Base-by-base conservation (phyloP, 2,888 invertebrate species). In the Phaedon cochleariae region DNA sequence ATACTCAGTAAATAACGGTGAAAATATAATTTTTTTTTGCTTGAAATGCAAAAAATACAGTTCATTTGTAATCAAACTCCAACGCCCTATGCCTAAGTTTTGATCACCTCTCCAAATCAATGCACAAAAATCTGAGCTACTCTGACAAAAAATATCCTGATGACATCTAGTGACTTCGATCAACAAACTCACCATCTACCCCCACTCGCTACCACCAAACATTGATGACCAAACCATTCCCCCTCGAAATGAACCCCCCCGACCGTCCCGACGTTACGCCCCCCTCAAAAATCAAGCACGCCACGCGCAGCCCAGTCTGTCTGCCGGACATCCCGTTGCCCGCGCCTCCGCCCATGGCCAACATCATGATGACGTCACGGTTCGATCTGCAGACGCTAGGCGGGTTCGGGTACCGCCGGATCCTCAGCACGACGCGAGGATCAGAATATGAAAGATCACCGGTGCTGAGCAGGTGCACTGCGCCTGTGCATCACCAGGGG, bases 291-390 rank as follows among this genome's bases (percentile, higher is more conserved):
- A n/a, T n/a, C n/a, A 64, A 74, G 68, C 61, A 54, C 0, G 10
- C 34, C 15, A 41, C 52, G 3, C 67, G 63, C 3, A 71, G 71
- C 48, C 78, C 80, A 49, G 72, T 77, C 17, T 78, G 77, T 59
- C 68, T 80, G 64, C 76, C 81, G 0, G 83, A 83, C 71, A 64
- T 83, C 54, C 83, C 83, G 5, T 75, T 82, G 10, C 82, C 83
- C 10, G 81, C 83, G 15, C 83, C 83, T 20, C 83, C 83, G 29
- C 83, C 83, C 17, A 83, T 83, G 83, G 81, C 81, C 31, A 82
- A 83, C 65, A 80, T 83, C 55, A 80, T 81, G 76, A 75, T 80
- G 77, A 81, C 81, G 12, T 82, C 82, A 48, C 76, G 81, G 22
- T 80, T 82, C 55, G 81, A 81, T 69, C 73, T 79, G 59, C 76